Evolutionary conservation across 1,140 invertebrate genomes (phyloP), one percentile per base, ranked within the genome.

Genomic region (Caenorhabditis briggsae): DNA sequence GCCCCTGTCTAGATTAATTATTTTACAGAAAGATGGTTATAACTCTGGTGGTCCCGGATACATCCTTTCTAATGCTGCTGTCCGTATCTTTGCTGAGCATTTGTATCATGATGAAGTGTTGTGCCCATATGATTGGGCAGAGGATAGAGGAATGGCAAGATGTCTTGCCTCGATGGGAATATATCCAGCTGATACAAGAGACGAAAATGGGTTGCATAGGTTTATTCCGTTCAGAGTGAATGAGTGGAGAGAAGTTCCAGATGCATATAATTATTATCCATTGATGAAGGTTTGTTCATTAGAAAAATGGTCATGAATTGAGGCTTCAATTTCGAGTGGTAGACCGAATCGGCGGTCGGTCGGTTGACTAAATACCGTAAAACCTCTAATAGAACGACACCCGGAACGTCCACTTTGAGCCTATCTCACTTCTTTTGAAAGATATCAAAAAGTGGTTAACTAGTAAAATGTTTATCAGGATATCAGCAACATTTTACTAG

Each of bases 121-220:
- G 23, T 96, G 96, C 92, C 93, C 95, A 18, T 90, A 94, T 55
- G 94, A 95, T 78, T 55, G 88, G 87, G 94, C 95, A 0, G 97
- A 98, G 92, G 97, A 98, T 92, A 96, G 96, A 0, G 96, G 97
- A 93, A 96, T 98, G 93, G 96, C 96, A 58, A 87, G 46, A 91
- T 98, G 97, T 92, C 92, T 98, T 88, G 95, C 96, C 90, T 95
- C 95, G 70, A 94, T 97, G 0, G 95, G 95, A 0, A 96, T 98
- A 0, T 94, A 94, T 74, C 96, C 96, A 0, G 95, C 95, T 88
- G 96, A 97, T 90, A 95, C 96, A 0, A 88, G 96, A 7, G 97
- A 98, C 93, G 93, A 94, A 0, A 92, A 95, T 41, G 95, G 96
- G 0, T 94, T 96, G 7, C 96, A 96, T 1, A 94, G 96, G 55